Base-by-base conservation (phyloP, 2,113 vertebrate species). In the Dendrocopos noguchii region DNA sequence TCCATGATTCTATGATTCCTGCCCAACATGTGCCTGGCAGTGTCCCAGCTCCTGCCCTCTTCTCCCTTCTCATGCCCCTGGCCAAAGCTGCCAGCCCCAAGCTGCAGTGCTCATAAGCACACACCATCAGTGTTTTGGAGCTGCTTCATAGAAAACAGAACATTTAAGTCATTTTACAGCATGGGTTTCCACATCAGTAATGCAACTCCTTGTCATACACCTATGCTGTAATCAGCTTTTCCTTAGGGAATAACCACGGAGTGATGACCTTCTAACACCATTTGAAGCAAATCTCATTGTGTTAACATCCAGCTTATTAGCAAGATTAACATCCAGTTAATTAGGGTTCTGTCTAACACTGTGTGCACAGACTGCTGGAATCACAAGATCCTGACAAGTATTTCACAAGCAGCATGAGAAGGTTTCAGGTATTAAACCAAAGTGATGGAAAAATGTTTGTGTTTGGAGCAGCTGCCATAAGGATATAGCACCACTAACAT, bases 21-120 rank as follows among this genome's bases (percentile, higher is more conserved):
- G 42, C 83, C 39, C 87, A 20, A 47, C 63, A 31, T 2, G 4
- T 4, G 31, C 17, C 6, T 4, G 46, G 46, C 72, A 81, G 57
- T 21, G 3, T 16, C 16, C 22, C 6, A 10, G 39, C 44, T 71
- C 68, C 63, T 13, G 80, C 60, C 42, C 25, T n/a, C 1, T 34
- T 44, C 24, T 50, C 47, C 57, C 21, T 34, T n/a, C 42, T n/a
- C 19, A 2, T 11, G 31, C 31, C 47, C 39, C 34, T 33, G 24
- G 47, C 42, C 67, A 15, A 19, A 20, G 44, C 74, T 29, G 21
- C 53, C 9, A 29, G 36, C 59, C 5, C 1, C 71, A 28, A 28
- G 53, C 10, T 0, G 7, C 42, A 17, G 47, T 13, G 1, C 17
- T 14, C 1, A 4, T 7, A 9, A 52, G 33, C 60, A 44, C 2